phyloP scores from a whole-genome alignment of 2,797 vertebrate species.

The Cuculus canorus region DNA sequence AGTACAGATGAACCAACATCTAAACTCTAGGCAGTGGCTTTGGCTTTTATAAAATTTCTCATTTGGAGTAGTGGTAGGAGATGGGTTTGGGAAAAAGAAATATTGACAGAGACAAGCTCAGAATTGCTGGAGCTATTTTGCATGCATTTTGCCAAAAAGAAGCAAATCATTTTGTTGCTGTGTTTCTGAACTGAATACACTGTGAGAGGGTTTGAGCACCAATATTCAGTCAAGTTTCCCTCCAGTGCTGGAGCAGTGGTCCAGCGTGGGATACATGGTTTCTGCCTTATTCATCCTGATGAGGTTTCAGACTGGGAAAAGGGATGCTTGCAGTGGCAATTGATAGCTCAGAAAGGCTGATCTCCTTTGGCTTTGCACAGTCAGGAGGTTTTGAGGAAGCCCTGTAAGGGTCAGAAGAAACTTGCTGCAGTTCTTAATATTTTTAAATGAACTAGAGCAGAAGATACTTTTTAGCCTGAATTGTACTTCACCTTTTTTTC shows the following conservation, averaged over 20 bases:
- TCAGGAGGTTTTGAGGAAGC: not conserved
- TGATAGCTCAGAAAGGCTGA: not conserved
- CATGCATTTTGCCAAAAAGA: not conserved
- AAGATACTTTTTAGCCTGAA: not conserved
- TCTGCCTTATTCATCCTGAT: not conserved
- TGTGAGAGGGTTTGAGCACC: not conserved
- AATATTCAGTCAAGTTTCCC: not conserved
- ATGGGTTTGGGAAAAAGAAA: not conserved
- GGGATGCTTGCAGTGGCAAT: not conserved
- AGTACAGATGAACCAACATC: not conserved
- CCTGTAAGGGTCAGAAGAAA: not conserved
- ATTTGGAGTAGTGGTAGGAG: too few species aligned
- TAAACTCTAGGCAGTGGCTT: not conserved
- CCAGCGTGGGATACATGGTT: not conserved
- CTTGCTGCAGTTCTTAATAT: not conserved
- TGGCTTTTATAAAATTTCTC: not conserved
- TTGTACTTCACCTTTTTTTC: not conserved
- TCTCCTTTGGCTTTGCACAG: not conserved
- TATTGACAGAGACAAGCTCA: not conserved
- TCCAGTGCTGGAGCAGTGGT: not conserved
- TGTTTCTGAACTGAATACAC: not conserved
- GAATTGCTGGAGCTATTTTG: not conserved
- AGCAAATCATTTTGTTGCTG: not conserved
- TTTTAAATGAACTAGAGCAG: not conserved
- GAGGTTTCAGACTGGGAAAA: not conserved